phyloP scores from a whole-genome alignment of 2,113 vertebrate genomes.

The Saiga tatarica region DNA sequence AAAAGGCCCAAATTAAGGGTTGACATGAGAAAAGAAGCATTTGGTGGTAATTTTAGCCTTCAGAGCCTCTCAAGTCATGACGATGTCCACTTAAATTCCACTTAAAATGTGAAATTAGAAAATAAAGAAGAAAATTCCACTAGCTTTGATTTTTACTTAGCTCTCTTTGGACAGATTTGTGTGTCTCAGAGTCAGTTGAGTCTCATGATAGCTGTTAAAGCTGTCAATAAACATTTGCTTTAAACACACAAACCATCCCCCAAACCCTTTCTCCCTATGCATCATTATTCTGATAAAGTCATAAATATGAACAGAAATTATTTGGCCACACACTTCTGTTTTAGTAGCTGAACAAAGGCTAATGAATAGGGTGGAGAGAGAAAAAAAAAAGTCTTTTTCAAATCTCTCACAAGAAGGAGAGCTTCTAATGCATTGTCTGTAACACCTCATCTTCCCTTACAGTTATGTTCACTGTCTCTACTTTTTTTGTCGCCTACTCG shows the following conservation, averaged over 20 bases:
- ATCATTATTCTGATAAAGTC: not conserved
- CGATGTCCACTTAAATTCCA: not conserved
- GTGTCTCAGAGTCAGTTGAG: not conserved
- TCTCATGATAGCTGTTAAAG: not conserved
- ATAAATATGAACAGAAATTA: not conserved
- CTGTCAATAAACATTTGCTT: not conserved
- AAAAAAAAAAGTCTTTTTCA: not conserved
- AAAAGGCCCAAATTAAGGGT: constrained; percentile 50
- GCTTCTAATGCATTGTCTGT: not conserved
- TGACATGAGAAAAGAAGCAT: not conserved
- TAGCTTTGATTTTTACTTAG: not conserved
- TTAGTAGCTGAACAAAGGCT: not conserved
- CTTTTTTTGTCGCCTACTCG: not conserved
- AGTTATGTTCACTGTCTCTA: not conserved
- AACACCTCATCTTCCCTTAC: not conserved
- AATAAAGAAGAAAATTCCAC: not conserved
- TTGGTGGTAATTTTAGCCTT: constrained; percentile 36
- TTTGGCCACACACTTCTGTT: not conserved
- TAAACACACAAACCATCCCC: not conserved
- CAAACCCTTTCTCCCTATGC: not conserved
- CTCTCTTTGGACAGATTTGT: not conserved
- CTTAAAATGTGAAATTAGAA: constrained; percentile 42
- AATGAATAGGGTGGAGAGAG: not conserved
- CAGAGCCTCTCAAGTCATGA: not conserved
- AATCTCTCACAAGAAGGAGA: not conserved